Base-by-base conservation (phyloP, 2,888 invertebrate genomes). In the Synergus laeviventris region DNA sequence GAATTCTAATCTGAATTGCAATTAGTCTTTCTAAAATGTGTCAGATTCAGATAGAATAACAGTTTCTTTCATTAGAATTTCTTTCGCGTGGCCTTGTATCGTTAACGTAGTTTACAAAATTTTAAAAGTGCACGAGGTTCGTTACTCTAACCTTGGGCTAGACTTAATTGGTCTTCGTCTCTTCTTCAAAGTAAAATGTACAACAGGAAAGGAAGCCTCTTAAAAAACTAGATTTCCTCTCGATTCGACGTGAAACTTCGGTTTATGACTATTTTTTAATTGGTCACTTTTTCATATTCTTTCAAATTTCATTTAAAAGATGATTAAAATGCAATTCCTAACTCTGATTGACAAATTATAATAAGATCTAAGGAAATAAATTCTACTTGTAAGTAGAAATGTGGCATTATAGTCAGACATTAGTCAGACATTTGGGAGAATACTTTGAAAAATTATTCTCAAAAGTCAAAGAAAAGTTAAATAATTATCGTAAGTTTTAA, bases 351-450 rank as follows among this genome's bases (percentile, higher is more conserved):
- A 66, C 66, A 24, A 31, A 42, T 31, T 14, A 14, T 59, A 12
- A 2, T 2, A 16, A 24, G 18, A 24, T 21, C 4, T 3, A 12
- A 12, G 12, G 12, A 12, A 12, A 12, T 11, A 59, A 70, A 31
- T 49, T 66, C 42, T 42, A 16, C 31, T 66, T 66, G 16, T 14
- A 70, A 70, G 70, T 70, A n/a, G 31, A 70, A 11, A 49, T 49
- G 16, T 3, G 31, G 49, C 16, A 12, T 31, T 70, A 49, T 70
- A 49, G 70, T 70, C 70, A 70, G 70, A 36, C 70, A 49, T 24
- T 70, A 49, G 70, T 70, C 70, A 70, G 70, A 36, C 70, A 49
- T 24, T 2, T 31, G 70, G n/a, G 31, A 16, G 49, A 70, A 70
- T 31, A 49, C n/a, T 49, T 49, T n/a, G n/a, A n/a, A n/a, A n/a